These are phyloP conservation scores for Sebastes cheni DNA, from an alignment of 2,797 vertebrate species.

Conservation along the genomic window DNA sequence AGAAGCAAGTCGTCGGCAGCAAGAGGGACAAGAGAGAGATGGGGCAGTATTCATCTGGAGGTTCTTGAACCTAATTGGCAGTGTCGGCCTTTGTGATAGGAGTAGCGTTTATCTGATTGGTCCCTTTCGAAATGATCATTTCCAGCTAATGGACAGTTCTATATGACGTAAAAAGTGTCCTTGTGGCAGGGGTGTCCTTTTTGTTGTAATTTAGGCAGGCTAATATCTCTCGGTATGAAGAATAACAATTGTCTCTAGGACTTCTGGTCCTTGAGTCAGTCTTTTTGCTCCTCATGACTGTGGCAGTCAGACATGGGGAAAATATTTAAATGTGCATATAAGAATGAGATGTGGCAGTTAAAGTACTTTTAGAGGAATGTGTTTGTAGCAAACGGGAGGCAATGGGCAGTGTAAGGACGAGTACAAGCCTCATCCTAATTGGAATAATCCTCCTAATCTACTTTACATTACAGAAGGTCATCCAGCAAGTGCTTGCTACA, in stretches of 20 bases:
- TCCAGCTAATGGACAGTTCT: conserved; percentile 50
- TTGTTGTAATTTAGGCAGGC: conserved; percentile 36
- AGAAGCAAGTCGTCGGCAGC: conserved; percentile 64
- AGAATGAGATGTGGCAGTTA: conserved; percentile 63
- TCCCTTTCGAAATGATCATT: conserved; percentile 63
- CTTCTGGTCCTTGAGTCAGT: conserved; percentile 45
- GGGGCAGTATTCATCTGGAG: conserved; percentile 71
- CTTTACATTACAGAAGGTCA: conserved; percentile 65
- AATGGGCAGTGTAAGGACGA: conserved; percentile 21
- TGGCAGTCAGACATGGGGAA: conserved; percentile 34
- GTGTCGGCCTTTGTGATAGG: conserved; percentile 64
- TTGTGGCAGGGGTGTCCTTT: conserved; percentile 37
- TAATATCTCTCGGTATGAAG: conserved; percentile 20
- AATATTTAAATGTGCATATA: conserved; percentile 53
- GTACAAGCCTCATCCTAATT: conserved; percentile 39
- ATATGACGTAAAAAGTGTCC: conserved; percentile 46
- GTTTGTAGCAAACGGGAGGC: conserved; percentile 32
- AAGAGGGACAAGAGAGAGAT: conserved; percentile 68
- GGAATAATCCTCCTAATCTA: conserved; percentile 44
- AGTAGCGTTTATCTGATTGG: conserved; percentile 61
- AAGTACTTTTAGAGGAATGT: conserved; percentile 49
- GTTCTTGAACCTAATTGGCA: conserved; percentile 72
- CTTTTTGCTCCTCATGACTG: conserved; percentile 45
- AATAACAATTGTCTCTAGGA: conserved; percentile 23
- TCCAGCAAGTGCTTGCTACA: conserved; percentile 68